Percentiles rank a stretch among this genome's conserved stretches.
phyloP scores from a whole-genome alignment of 2,888 invertebrate genomes.

The Papilio protenor region DNA sequence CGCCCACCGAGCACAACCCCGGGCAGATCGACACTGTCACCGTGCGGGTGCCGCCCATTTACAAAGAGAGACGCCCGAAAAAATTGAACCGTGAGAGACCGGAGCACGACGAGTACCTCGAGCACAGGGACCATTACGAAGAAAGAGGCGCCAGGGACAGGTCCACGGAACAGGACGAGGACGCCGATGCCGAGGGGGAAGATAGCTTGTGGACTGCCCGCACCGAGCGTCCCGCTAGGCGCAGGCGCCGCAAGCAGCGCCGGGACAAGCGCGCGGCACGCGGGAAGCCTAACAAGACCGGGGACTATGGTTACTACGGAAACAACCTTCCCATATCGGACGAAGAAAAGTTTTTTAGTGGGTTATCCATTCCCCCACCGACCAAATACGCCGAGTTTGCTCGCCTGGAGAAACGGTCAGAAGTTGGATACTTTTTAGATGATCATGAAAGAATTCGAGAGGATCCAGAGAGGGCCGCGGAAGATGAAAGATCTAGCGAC shows the following conservation, averaged over 20 bases:
- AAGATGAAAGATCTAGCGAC: constrained; percentile 54
- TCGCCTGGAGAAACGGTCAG: constrained; percentile 60
- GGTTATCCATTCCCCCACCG: constrained; percentile 68
- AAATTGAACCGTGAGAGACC: constrained; percentile 71
- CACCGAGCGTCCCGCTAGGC: constrained; percentile 62
- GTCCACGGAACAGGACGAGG: constrained; percentile 49
- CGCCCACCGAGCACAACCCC: constrained; percentile 80
- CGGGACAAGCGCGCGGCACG: constrained; percentile 62
- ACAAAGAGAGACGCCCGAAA: constrained; percentile 74
- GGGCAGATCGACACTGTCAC: constrained; percentile 80
- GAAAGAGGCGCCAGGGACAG: constrained; percentile 48
- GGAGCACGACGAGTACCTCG: constrained; percentile 55
- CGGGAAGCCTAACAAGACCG: constrained; percentile 60
- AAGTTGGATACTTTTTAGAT: constrained; percentile 61
- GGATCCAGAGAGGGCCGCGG: constrained; percentile 60
- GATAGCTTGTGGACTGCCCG: constrained; percentile 59
- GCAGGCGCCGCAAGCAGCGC: constrained; percentile 65
- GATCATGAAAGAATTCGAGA: constrained; percentile 69
- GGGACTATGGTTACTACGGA: constrained; percentile 75
- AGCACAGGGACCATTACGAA: constrained; percentile 57
- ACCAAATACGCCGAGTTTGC: constrained; percentile 69
- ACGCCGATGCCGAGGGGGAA: constrained; percentile 62
- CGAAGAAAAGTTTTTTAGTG: constrained; percentile 68
- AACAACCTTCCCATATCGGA: constrained; percentile 67
- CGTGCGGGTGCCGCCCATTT: constrained; percentile 80